Evolutionary conservation across 23 tunicate species (phyloP), one percentile per base, ranked within the genome.

Genomic region (Aplidium turbinatum): DNA sequence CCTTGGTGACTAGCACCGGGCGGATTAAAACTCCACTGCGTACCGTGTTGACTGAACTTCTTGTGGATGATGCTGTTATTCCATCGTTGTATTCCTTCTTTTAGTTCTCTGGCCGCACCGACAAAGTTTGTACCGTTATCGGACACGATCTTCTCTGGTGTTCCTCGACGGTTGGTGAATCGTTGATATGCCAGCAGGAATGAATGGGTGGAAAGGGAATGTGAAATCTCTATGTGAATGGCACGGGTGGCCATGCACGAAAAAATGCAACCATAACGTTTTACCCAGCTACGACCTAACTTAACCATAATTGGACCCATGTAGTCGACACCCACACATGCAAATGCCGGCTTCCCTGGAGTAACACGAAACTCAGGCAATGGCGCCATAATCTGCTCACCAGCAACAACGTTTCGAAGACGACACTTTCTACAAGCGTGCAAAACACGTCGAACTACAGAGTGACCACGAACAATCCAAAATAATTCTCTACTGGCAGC

Each of bases 241-340:
- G 82, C 82, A n/a, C 82, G 24, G 21, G 82, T 58, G 13, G 73
- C 73, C 68, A 76, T 23, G 28, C 82, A 76, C 24, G 82, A 63
- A 65, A 65, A 65, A 11, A 65, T 26, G 23, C 72, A 65, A 38
- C 72, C 36, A 29, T 65, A 65, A 11, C 72, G 72, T 29, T 65
- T 65, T 9, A 65, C 29, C 16, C 4, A 19, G 28, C 28, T 65
- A 6, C 72, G 28, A 30, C 13, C 50, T 13, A n/a, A 29, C 24
- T 26, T 65, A 28, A 65, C 72, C 4, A 16, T 50, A 6, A 65
- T 6, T 2, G 72, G 72, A 26, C 72, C 72, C 50, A 65, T 35
- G 50, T 35, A 65, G 26, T 65, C 72, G 24, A 65, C 31, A 19
- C 72, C 72, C 36, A 26, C 16, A 18, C 19, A n/a, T 38, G n/a